Percentiles rank a stretch among this genome's conserved stretches.
Evolutionary conservation across 2,888 invertebrate genomes (phyloP).

Genomic region (Ectobius pallidus): DNA sequence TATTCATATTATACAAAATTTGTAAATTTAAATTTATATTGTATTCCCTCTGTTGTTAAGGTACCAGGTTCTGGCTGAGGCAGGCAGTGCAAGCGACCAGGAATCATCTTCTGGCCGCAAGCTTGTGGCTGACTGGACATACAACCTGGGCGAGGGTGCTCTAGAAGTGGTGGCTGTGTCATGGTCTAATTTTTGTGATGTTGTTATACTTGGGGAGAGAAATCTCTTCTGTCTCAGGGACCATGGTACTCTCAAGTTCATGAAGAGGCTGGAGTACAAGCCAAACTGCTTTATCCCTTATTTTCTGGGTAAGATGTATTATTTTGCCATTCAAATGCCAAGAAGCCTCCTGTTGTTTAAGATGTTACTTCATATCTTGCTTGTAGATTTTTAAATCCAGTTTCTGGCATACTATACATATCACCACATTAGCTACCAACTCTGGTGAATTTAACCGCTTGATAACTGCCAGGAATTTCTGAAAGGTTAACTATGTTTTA

Average conservation of each 20-base stretch:
- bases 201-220: slow-evolving; percentile 83
- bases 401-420: too few relatives aligned
- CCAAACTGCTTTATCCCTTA: slow-evolving; percentile 78
- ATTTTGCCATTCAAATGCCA: too few relatives aligned
- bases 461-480: too few relatives aligned
- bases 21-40: too few relatives aligned
- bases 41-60: too few relatives aligned
- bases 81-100: slow-evolving; percentile 64
- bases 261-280: slow-evolving; percentile 84
- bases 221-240: slow-evolving; percentile 82
- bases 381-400: too few relatives aligned
- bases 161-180: slow-evolving; percentile 67
- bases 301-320: slow-evolving; percentile 59
- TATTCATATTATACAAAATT: too few relatives aligned
- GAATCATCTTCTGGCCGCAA: slow-evolving; percentile 63
- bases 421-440: too few relatives aligned
- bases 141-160: slow-evolving; percentile 80
- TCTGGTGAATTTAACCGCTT: too few relatives aligned
- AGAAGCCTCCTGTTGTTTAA: too few relatives aligned
- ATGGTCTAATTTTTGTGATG: slow-evolving; percentile 67
- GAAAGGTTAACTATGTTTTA: too few relatives aligned
- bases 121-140: slow-evolving; percentile 77
- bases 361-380: neutral
- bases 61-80: slow-evolving; percentile 78
- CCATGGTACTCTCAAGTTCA: slow-evolving; percentile 78